Conservation (phyloP, 2,113 vertebrate species). For the Promerops cafer region DNA sequence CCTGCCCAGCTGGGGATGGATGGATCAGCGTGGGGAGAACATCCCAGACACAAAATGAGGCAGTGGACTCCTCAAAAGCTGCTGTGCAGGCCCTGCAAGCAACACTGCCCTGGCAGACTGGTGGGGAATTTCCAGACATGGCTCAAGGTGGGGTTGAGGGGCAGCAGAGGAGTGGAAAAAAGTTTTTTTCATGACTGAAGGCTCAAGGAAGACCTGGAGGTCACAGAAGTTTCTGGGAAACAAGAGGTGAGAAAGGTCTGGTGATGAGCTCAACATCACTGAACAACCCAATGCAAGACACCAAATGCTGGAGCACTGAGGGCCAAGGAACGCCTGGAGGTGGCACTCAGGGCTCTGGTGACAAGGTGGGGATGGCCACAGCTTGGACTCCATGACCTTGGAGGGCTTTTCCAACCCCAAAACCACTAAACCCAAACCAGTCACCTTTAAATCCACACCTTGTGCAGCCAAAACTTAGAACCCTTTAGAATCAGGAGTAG, state of each 20-base stretch:
- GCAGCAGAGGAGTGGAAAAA: not conserved
- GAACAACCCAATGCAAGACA: rapidly evolving
- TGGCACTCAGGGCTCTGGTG: not conserved
- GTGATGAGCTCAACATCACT: not conserved
- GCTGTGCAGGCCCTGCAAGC: not conserved
- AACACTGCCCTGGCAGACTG: rapidly evolving
- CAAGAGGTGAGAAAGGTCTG: not conserved
- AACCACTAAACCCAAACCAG: not conserved
- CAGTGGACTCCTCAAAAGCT: not conserved
- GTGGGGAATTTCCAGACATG: not conserved
- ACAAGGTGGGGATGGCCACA: not conserved
- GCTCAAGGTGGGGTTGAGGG: not conserved
- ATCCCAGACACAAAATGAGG: not conserved
- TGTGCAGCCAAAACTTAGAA: not conserved
- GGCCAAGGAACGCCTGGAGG: rapidly evolving
- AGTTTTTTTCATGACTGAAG: rapidly evolving
- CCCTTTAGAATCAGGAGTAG: rapidly evolving
- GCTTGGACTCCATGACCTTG: not conserved
- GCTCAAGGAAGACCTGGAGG: not conserved
- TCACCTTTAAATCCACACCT: rapidly evolving
- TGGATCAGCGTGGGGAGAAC: not conserved
- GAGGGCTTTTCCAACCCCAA: not conserved
- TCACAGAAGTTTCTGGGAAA: not conserved
- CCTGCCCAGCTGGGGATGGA: not conserved
- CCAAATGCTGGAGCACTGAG: rapidly evolving